These are phyloP conservation scores for Xyliphius kryptos DNA, from an alignment of 2,113 vertebrate species.

Conservation along the genomic window DNA sequence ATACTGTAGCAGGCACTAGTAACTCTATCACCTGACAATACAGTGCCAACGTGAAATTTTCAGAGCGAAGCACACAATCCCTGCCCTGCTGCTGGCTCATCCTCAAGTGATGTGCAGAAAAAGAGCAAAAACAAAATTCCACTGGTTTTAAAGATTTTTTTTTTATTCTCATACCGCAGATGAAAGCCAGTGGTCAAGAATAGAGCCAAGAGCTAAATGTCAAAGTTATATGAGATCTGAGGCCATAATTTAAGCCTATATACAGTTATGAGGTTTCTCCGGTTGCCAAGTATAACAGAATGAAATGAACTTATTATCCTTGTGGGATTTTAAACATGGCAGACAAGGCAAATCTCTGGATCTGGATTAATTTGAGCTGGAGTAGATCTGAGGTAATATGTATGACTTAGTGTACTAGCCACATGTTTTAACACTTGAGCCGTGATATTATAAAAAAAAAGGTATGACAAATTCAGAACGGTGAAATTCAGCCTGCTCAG, in stretches of 20 bases:
- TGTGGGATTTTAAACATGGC: constrained; percentile 2
- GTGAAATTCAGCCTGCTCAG: too few species aligned
- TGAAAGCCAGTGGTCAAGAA: constrained; percentile 22
- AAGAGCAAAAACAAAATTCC: constrained; percentile 25
- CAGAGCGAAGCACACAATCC: constrained; percentile 28
- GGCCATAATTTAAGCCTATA: constrained; percentile 30
- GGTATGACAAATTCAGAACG: constrained; percentile 11
- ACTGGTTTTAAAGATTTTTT: constrained; percentile 9
- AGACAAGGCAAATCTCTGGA: too few species aligned
- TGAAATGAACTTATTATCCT: constrained; percentile 24
- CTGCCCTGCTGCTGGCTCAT: constrained; percentile 24
- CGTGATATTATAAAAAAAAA: constrained; percentile 8
- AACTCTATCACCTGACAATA: constrained; percentile 3
- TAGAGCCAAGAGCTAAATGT: constrained; percentile 29
- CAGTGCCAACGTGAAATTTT: constrained; percentile 26
- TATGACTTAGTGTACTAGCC: not conserved
- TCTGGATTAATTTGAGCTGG: too few species aligned
- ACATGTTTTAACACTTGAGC: not conserved
- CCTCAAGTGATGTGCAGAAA: constrained; percentile 23
- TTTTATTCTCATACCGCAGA: constrained; percentile 23
- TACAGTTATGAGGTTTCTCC: constrained; percentile 18
- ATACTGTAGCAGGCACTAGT: too few species aligned
- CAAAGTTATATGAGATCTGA: constrained; percentile 33
- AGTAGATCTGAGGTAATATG: too few species aligned
- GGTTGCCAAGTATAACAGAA: constrained; percentile 19